A percentile compares a stretch with the other conserved stretches of the same genome.
These are phyloP conservation scores for Lycophotia porphyrea DNA, from an alignment of 2,888 invertebrate species.

Conservation along the genomic window DNA sequence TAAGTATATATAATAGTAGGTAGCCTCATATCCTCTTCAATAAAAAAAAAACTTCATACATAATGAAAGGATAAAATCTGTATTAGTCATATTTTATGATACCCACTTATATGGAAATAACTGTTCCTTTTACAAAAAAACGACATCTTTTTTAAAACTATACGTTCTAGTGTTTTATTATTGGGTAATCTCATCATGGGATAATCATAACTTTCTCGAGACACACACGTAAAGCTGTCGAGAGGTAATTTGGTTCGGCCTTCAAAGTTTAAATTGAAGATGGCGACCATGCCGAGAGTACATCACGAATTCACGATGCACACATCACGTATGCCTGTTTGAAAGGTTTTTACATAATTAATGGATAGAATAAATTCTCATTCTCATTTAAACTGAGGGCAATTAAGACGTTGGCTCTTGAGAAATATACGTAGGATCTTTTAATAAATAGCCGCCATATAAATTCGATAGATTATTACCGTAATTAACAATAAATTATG, in stretches of 20 bases:
- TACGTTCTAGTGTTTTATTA: conserved; percentile 10
- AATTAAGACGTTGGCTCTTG: conserved; percentile 7
- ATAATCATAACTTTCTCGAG: conserved; percentile 53
- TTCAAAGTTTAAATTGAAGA: conserved; percentile 55
- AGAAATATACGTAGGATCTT: background rate
- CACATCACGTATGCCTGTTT: conserved; percentile 15
- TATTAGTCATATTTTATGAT: background rate
- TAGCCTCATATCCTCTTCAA: background rate
- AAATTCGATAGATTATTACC: conserved; percentile 5
- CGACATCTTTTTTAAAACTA: no score
- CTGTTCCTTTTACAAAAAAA: background rate
- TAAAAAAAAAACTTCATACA: no score
- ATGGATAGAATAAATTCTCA: conserved; percentile 23
- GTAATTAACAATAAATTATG: conserved; percentile 12
- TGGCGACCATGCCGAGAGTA: conserved; percentile 10
- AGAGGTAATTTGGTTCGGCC: conserved; percentile 48
- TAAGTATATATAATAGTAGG: background rate
- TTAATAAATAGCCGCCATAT: background rate
- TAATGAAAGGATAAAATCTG: background rate
- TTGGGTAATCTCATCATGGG: conserved; percentile 18
- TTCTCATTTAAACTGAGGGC: conserved; percentile 11
- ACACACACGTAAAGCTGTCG: conserved; percentile 31
- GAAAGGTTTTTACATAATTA: conserved; percentile 26
- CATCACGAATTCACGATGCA: conserved; percentile 23
- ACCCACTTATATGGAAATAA: background rate